These are phyloP conservation scores for Phenganax subtilis DNA, from an alignment of 92 coral and sea anemone species.

Conservation along the genomic window DNA sequence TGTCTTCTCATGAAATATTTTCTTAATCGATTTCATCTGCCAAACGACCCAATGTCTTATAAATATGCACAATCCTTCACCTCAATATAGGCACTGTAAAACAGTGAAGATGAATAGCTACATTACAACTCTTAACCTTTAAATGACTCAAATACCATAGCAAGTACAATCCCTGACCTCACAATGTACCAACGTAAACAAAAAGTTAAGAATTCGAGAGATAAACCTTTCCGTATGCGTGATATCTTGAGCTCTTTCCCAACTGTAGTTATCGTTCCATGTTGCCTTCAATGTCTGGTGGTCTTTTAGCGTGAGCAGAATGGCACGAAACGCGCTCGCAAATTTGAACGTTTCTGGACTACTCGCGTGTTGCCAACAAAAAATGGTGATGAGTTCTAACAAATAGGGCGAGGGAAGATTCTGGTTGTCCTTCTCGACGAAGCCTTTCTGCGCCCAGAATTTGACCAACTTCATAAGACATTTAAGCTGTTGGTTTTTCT, in stretches of 20 bases:
- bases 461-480: constrained; percentile 33
- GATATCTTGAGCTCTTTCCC: constrained; percentile 15
- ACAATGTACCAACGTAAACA: no score
- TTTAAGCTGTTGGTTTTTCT: constrained; percentile 25
- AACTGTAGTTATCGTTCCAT: constrained; percentile 22
- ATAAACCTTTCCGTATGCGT: constrained; percentile 19
- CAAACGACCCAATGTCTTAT: no score
- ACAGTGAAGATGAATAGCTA: no score
- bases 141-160: no score
- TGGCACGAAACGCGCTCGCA: constrained; percentile 26
- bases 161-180: no score
- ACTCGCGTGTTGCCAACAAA: constrained; percentile 38
- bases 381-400: constrained; percentile 21
- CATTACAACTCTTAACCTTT: no score
- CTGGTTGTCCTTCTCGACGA: constrained; percentile 32
- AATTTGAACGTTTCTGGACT: constrained; percentile 41
- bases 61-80: no score
- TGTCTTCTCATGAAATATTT: no score
- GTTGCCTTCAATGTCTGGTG: constrained; percentile 30
- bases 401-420: constrained; percentile 30
- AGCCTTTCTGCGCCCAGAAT: constrained; percentile 38
- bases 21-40: no score
- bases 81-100: no score
- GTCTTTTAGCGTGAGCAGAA: constrained; percentile 27
- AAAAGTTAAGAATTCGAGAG: background rate